Percentiles rank a stretch among this genome's conserved stretches.
Evolutionary conservation across 2,888 invertebrate species (phyloP).

Genomic region (Deroplatys truncata): DNA sequence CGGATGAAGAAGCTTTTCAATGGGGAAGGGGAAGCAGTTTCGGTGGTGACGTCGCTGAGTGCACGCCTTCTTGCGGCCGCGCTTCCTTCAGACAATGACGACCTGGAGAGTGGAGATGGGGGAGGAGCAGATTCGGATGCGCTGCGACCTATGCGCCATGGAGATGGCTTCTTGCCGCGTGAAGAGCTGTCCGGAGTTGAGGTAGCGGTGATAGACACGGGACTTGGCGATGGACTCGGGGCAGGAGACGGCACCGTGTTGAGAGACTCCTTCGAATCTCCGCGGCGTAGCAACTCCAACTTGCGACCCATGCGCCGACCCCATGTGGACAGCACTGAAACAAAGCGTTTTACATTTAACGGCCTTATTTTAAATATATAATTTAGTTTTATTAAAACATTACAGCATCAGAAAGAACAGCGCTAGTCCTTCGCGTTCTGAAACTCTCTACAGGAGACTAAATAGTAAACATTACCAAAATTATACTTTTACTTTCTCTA

Average conservation of each 20-base stretch:
- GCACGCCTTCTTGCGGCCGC: neutral
- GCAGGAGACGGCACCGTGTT: slow-evolving; percentile 14
- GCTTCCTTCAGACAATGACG: neutral
- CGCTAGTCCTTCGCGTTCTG: too few species aligned
- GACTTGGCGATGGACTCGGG: neutral
- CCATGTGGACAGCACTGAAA: slow-evolving; percentile 67
- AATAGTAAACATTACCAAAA: too few species aligned
- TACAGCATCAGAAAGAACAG: too few species aligned
- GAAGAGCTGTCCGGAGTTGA: slow-evolving; percentile 37
- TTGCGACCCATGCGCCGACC: slow-evolving; percentile 75
- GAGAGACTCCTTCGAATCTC: slow-evolving; percentile 33
- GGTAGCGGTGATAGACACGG: slow-evolving; percentile 31
- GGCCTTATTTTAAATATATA: neutral
- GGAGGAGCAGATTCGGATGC: slow-evolving; percentile 17
- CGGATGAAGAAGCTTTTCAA: slow-evolving; percentile 69
- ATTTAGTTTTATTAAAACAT: too few species aligned
- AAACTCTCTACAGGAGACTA: too few species aligned
- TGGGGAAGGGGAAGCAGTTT: slow-evolving; percentile 50
- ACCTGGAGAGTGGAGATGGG: neutral
- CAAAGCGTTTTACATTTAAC: neutral
- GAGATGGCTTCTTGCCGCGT: slow-evolving; percentile 3
- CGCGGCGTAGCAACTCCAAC: slow-evolving; percentile 66
- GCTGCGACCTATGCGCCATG: slow-evolving; percentile 30
- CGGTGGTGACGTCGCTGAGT: neutral
- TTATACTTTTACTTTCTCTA: too few species aligned